Conservation (phyloP, 2,113 vertebrate species). For the Monopterus albus region DNA sequence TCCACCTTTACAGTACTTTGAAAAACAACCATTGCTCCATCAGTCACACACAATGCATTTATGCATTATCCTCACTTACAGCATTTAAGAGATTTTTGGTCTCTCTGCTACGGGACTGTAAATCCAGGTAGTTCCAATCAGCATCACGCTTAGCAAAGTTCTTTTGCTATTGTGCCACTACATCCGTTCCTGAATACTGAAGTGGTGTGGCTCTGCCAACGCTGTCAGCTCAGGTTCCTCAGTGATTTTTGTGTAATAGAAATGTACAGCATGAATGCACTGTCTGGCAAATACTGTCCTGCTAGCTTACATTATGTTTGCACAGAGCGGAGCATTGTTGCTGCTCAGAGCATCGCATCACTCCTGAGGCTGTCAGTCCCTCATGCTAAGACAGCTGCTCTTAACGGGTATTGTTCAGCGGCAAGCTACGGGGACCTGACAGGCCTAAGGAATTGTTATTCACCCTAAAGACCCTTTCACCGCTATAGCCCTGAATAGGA, state of each 20-base stretch:
- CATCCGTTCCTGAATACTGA: constrained; percentile 52
- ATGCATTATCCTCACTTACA: constrained; percentile 36
- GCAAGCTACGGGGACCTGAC: constrained; percentile 68
- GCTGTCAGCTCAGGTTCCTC: constrained; percentile 45
- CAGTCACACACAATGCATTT: constrained; percentile 44
- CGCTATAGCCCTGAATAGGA: constrained; percentile 67
- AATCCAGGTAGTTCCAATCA: constrained; percentile 58
- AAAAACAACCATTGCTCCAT: constrained; percentile 40
- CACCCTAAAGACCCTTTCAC: constrained; percentile 73
- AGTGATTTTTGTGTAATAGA: constrained; percentile 34
- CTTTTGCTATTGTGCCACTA: constrained; percentile 42
- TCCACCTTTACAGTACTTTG: constrained; percentile 31
- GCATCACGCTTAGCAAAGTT: constrained; percentile 36
- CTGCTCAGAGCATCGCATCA: constrained; percentile 42
- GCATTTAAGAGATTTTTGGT: constrained; percentile 37
- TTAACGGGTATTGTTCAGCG: constrained; percentile 66
- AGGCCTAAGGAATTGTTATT: constrained; percentile 74
- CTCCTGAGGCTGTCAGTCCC: constrained; percentile 72
- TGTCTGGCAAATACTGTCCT: constrained; percentile 11
- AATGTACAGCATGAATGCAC: constrained; percentile 52
- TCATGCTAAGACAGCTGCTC: constrained; percentile 77
- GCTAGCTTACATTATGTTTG: constrained; percentile 58
- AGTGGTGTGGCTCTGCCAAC: constrained; percentile 54
- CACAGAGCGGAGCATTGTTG: constrained; percentile 64
- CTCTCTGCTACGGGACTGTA: constrained; percentile 41